These are phyloP conservation scores for Leptobrachium leishanense DNA, from an alignment of 2,113 vertebrate species.

Conservation along the genomic window DNA sequence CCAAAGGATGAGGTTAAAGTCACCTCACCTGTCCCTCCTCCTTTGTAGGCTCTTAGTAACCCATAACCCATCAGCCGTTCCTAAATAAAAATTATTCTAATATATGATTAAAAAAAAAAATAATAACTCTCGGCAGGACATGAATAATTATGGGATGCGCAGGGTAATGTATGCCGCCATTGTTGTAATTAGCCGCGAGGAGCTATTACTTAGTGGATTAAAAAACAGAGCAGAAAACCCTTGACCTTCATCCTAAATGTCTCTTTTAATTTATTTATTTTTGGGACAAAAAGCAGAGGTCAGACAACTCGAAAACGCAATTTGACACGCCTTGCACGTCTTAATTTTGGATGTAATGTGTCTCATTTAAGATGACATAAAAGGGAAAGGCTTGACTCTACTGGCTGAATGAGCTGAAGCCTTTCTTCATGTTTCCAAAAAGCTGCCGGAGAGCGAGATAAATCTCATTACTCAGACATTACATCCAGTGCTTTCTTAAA, in stretches of 20 bases:
- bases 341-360: not conserved
- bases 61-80: constrained; percentile 16
- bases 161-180: constrained; percentile 26
- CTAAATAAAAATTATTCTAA: constrained; percentile 45
- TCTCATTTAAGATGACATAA: not conserved
- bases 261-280: constrained; percentile 4
- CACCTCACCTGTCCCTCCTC: constrained; percentile 10
- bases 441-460: no score
- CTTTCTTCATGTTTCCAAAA: not conserved
- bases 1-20: constrained; percentile 9
- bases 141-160: constrained; percentile 40
- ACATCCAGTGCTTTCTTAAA: no score
- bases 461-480: no score
- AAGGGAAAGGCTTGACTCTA: not conserved
- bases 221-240: constrained; percentile 9
- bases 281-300: not conserved
- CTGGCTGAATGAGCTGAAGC: not conserved
- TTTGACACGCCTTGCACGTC: not conserved
- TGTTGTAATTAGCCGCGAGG: constrained; percentile 42
- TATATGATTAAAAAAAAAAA: not conserved
- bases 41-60: not conserved
- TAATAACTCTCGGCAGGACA: constrained; percentile 22
- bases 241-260: constrained; percentile 35
- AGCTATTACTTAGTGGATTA: constrained; percentile 47
- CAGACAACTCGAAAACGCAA: not conserved